A percentile compares a stretch with the other conserved stretches of the same genome.
Conservation (phyloP, 2,797 vertebrate species). For the Austrolebias charrua region DNA sequence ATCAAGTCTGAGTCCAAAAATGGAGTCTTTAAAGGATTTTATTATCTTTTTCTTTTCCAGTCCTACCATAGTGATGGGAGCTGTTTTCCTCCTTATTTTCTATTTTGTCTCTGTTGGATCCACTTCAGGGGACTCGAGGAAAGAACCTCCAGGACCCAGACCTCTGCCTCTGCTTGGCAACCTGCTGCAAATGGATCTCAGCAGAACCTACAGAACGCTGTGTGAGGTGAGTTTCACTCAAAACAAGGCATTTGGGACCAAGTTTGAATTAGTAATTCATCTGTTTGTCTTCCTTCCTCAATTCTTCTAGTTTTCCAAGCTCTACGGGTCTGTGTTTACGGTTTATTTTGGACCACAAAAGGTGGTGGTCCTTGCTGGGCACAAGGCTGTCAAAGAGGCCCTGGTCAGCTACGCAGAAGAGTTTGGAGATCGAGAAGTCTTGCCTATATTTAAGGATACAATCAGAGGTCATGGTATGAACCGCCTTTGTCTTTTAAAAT, state of each 20-base stretch:
- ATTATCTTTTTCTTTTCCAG: neutral
- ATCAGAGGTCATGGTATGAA: conserved; percentile 63
- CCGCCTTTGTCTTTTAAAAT: neutral
- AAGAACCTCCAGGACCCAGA: conserved; percentile 65
- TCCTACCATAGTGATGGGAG: conserved; percentile 34
- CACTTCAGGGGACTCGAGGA: neutral
- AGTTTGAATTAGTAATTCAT: neutral
- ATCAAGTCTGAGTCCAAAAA: neutral
- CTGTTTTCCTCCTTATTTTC: conserved; percentile 25
- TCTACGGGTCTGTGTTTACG: conserved; percentile 69
- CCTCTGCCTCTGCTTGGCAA: conserved; percentile 72
- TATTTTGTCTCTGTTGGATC: conserved; percentile 13
- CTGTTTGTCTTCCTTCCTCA: neutral
- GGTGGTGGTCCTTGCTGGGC: conserved; percentile 74
- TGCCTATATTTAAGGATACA: conserved; percentile 44
- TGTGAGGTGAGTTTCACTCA: conserved; percentile 54
- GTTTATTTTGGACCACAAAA: conserved; percentile 68
- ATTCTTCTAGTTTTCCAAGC: conserved; percentile 66
- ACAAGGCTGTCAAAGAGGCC: conserved; percentile 72
- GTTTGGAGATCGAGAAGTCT: conserved; percentile 66
- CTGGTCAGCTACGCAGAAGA: conserved; percentile 67
- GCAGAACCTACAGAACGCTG: conserved; percentile 54
- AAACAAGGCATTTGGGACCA: neutral
- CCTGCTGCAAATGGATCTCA: conserved; percentile 69
- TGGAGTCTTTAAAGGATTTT: conserved; percentile 29